These are phyloP conservation scores for Poeciliopsis paucimaculata DNA, from an alignment of 2,797 vertebrate species.

Conservation along the genomic window DNA sequence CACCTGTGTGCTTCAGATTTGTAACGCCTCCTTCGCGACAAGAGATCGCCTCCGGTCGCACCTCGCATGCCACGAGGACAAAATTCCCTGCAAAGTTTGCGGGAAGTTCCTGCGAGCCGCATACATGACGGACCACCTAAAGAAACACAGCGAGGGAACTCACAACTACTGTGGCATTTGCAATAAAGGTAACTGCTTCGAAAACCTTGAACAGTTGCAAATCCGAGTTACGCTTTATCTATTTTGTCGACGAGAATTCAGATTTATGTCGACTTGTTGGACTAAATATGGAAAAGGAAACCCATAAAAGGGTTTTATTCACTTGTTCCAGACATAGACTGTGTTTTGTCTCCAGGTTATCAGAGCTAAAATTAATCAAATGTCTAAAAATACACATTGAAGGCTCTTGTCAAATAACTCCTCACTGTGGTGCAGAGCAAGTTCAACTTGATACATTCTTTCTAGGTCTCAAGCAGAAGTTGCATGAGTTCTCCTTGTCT, in stretches of 20 bases:
- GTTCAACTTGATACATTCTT: background rate
- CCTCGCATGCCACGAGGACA: conserved; percentile 98
- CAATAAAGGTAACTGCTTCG: conserved; percentile 92
- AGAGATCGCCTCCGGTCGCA: conserved; percentile 98
- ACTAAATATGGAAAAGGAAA: background rate
- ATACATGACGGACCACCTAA: conserved; percentile 98
- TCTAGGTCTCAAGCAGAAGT: background rate
- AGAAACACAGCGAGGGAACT: conserved; percentile 99
- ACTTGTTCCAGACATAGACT: background rate
- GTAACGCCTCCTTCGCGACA: conserved; percentile 98
- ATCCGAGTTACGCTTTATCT: background rate
- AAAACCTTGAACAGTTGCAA: background rate
- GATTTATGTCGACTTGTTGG: background rate
- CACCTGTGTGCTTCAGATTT: conserved; percentile 84
- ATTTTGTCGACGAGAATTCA: background rate
- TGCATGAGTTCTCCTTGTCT: background rate
- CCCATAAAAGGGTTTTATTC: background rate
- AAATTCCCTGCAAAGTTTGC: conserved; percentile 99
- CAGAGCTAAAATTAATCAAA: background rate
- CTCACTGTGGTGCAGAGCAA: background rate
- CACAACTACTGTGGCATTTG: conserved; percentile 99
- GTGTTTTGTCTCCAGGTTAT: background rate
- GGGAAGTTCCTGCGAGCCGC: conserved; percentile 97
- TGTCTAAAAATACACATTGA: background rate
- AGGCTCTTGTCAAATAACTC: background rate